Evolutionary conservation across 2,888 invertebrate species (phyloP).

Genomic region (Glyphotaelius pellucidus): DNA sequence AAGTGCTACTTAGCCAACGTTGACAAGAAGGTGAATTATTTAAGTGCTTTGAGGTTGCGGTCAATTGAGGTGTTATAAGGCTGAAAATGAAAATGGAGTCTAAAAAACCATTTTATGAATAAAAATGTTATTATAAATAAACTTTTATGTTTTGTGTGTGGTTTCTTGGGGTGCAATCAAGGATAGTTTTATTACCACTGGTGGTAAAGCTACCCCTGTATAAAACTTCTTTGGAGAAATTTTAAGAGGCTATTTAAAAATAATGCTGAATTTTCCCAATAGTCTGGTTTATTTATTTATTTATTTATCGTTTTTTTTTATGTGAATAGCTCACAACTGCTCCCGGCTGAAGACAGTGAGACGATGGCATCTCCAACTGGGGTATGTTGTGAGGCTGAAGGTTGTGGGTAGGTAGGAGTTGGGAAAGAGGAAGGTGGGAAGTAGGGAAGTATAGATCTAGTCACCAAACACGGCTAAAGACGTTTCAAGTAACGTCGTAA

Average conservation of each 20-base stretch:
- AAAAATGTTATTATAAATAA: background rate
- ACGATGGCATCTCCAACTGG: no score
- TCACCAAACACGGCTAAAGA: no score
- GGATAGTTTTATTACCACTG: background rate
- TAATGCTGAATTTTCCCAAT: no score
- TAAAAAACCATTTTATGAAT: background rate
- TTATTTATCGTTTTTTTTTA: no score
- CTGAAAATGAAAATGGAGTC: background rate
- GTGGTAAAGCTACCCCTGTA: background rate
- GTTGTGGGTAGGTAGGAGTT: no score
- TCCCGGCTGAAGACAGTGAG: no score
- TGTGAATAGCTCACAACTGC: no score
- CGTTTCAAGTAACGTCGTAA: no score
- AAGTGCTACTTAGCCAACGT: background rate
- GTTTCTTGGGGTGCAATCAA: background rate
- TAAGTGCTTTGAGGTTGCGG: background rate
- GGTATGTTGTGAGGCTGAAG: no score
- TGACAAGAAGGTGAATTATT: background rate
- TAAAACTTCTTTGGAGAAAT: background rate
- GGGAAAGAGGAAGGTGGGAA: no score
- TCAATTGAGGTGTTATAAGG: background rate
- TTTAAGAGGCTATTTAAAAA: background rate
- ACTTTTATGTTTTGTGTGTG: background rate
- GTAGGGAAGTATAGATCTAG: no score
- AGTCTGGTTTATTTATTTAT: no score